Evolutionary conservation across 2,888 invertebrate genomes (phyloP).

Genomic region (Mimachlamys varia): DNA sequence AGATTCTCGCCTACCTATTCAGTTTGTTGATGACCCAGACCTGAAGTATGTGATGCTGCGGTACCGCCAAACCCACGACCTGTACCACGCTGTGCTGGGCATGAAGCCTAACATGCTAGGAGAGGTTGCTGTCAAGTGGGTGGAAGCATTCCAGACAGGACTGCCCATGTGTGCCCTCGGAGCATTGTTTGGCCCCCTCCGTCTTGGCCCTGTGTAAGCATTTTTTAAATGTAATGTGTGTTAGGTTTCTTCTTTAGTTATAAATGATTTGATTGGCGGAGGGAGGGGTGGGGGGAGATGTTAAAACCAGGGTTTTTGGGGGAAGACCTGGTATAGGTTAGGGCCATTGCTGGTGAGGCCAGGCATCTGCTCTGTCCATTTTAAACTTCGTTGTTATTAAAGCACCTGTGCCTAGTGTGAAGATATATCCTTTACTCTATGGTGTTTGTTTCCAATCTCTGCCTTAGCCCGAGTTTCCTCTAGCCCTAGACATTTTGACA

Average conservation of each 20-base stretch:
- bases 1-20: slow-evolving; percentile 94
- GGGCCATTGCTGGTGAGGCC: no score
- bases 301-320: no score
- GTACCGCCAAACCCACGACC: slow-evolving; percentile 98
- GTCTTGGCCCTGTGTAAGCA: slow-evolving; percentile 90
- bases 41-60: slow-evolving; percentile 98
- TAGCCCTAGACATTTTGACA: no score
- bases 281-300: not conserved
- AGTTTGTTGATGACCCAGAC: slow-evolving; percentile 94
- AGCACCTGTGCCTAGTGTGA: no score
- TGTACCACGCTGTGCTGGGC: slow-evolving; percentile 92
- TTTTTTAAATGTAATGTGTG: not conserved
- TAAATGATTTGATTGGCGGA: no score
- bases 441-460: no score
- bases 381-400: no score
- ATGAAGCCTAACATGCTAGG: slow-evolving; percentile 88
- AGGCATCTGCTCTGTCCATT: no score
- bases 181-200: slow-evolving; percentile 94
- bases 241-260: not conserved
- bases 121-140: slow-evolving; percentile 97
- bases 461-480: no score
- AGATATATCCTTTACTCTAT: no score
- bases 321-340: no score
- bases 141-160: slow-evolving; percentile 96
- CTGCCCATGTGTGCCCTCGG: slow-evolving; percentile 98